Evolutionary conservation across 2,888 invertebrate genomes (phyloP).

Genomic region (Pilophorus perplexus): DNA sequence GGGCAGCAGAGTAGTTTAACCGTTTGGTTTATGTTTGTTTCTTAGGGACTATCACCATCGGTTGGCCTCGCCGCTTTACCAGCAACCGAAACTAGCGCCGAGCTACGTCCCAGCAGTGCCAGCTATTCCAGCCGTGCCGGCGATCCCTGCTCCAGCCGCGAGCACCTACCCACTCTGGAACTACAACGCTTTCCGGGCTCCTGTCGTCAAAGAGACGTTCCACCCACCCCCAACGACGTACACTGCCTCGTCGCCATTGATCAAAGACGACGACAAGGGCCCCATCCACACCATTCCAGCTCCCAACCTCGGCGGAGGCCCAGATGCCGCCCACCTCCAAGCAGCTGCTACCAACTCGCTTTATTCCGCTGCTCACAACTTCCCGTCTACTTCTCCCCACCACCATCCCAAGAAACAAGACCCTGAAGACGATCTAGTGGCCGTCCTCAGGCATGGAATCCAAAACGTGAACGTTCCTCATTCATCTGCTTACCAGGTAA

Average conservation of each 20-base stretch:
- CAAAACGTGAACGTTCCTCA: constrained; percentile 42
- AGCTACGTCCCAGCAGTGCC: constrained; percentile 23
- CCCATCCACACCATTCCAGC: constrained; percentile 85
- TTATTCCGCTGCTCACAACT: constrained; percentile 22
- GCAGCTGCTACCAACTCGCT: constrained; percentile 50
- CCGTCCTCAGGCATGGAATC: constrained; percentile 46
- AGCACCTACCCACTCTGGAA: constrained; percentile 2
- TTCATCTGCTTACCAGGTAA: constrained; percentile 41
- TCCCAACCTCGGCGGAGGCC: constrained; percentile 64
- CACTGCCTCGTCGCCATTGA: neutral
- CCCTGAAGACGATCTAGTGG: constrained; percentile 44
- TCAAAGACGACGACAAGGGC: constrained; percentile 56
- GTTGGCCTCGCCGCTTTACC: neutral
- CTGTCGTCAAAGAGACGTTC: constrained; percentile 48
- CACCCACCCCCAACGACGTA: constrained; percentile 37
- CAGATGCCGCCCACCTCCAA: constrained; percentile 17
- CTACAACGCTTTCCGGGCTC: constrained; percentile 42
- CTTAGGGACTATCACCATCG: constrained; percentile 23
- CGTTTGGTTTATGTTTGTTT: neutral
- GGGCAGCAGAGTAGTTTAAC: too few relatives aligned
- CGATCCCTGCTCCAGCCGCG: neutral
- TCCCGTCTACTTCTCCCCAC: constrained; percentile 36
- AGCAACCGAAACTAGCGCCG: constrained; percentile 20
- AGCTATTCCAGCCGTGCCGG: constrained; percentile 9
- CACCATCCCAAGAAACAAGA: constrained; percentile 24